Conservation (phyloP, 2,797 vertebrate genomes). For the Hydrocynus forskahlii region DNA sequence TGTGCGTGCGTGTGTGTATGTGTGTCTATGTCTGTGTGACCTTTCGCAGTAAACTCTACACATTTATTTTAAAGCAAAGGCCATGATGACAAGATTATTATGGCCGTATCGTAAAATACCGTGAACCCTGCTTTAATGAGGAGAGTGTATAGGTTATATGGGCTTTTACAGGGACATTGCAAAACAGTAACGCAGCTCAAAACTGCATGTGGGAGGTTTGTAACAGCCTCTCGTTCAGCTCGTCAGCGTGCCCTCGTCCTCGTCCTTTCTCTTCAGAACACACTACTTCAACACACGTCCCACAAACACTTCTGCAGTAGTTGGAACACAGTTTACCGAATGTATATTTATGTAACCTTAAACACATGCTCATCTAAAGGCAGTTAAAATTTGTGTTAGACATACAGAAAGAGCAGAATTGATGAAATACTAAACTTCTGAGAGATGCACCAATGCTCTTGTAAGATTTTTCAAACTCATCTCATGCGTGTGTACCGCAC, state of each 20-base stretch:
- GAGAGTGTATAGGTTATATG: not conserved
- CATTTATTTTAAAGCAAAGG: not conserved
- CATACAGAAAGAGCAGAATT: too few species aligned
- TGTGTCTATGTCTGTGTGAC: slow-evolving; percentile 18
- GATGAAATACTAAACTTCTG: too few species aligned
- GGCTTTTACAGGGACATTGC: not conserved
- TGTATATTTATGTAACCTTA: not conserved
- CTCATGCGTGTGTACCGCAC: too few species aligned
- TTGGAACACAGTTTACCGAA: not conserved
- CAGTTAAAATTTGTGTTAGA: too few species aligned
- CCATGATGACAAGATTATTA: slow-evolving; percentile 17
- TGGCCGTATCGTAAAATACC: not conserved
- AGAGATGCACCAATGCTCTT: too few species aligned
- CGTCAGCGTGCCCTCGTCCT: not conserved
- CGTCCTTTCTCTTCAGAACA: not conserved
- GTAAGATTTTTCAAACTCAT: too few species aligned
- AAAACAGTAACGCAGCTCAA: not conserved
- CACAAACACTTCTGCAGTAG: not conserved
- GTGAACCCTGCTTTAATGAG: not conserved
- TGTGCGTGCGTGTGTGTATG: not conserved
- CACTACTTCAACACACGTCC: not conserved
- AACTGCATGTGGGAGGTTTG: too few species aligned
- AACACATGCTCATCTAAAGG: not conserved
- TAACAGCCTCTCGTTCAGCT: not conserved
- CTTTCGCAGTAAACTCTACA: slow-evolving; percentile 36